Conservation (phyloP, 2,888 invertebrate species). For the Chalcosyrphus nemorum region DNA sequence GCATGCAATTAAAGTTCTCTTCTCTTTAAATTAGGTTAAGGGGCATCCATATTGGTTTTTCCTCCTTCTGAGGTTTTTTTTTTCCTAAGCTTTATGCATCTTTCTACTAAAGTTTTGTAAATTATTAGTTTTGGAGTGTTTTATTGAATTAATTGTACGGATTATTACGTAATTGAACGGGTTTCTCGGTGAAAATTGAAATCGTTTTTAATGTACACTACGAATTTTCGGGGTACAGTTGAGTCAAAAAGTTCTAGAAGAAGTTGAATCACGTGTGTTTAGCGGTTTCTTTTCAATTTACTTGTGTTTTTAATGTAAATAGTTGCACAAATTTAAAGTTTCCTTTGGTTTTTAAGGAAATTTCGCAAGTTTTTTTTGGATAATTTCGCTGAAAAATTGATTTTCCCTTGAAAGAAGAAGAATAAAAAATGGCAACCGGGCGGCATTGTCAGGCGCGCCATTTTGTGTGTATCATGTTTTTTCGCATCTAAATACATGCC, state of each 20-base stretch:
- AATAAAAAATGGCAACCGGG: conserved; percentile 63
- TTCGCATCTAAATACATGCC: conserved; percentile 19
- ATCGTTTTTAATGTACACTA: too few species aligned
- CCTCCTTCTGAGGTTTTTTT: neutral
- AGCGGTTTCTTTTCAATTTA: too few species aligned
- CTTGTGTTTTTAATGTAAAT: too few species aligned
- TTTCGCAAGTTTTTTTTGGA: neutral
- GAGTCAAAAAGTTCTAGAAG: conserved; percentile 30
- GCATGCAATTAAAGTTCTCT: neutral
- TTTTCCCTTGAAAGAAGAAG: neutral
- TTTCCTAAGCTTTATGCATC: neutral
- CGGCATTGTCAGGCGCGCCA: conserved; percentile 72
- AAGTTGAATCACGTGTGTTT: neutral
- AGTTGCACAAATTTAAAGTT: too few species aligned
- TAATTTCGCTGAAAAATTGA: neutral
- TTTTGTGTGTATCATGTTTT: conserved; percentile 73
- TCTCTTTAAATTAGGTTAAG: neutral
- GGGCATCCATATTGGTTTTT: conserved; percentile 39
- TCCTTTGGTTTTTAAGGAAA: too few species aligned
- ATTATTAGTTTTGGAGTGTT: neutral
- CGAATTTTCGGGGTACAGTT: conserved; percentile 50
- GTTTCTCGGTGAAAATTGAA: too few species aligned
- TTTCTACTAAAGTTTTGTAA: neutral
- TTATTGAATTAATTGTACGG: neutral
- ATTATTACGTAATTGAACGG: conserved; percentile 4